These are phyloP conservation scores for Neodiprion pinetum DNA, from an alignment of 1,140 invertebrate species.

Conservation along the genomic window DNA sequence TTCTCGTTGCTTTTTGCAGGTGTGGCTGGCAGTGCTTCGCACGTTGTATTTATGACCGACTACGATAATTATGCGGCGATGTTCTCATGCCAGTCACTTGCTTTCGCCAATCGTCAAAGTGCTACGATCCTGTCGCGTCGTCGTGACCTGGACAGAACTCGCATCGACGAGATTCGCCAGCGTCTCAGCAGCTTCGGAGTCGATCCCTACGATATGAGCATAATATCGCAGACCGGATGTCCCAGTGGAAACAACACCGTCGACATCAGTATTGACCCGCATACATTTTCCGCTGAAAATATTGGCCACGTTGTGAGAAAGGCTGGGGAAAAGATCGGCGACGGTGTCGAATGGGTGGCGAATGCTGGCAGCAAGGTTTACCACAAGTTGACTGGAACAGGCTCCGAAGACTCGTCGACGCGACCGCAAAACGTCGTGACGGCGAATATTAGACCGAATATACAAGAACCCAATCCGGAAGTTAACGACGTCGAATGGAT, in stretches of 20 bases:
- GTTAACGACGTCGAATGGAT: conserved; percentile 60
- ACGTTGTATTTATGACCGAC: conserved; percentile 78
- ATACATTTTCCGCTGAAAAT: conserved; percentile 76
- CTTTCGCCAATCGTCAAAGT: conserved; percentile 76
- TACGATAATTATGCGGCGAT: conserved; percentile 78
- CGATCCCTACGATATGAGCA: conserved; percentile 77
- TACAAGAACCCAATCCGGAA: conserved; percentile 38
- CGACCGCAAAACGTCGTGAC: conserved; percentile 27
- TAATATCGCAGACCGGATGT: conserved; percentile 75
- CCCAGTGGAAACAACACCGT: conserved; percentile 66
- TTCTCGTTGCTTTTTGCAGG: conserved; percentile 54
- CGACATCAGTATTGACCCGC: conserved; percentile 76
- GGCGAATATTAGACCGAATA: conserved; percentile 12
- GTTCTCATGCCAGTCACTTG: conserved; percentile 81
- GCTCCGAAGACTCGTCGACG: neutral
- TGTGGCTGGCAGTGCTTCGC: conserved; percentile 76
- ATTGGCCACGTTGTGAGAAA: conserved; percentile 74
- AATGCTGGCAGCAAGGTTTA: conserved; percentile 65
- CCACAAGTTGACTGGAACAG: conserved; percentile 56
- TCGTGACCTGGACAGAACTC: conserved; percentile 71
- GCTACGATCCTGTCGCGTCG: conserved; percentile 79
- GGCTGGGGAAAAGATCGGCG: conserved; percentile 75
- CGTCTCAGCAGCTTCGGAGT: conserved; percentile 69
- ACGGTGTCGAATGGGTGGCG: conserved; percentile 67
- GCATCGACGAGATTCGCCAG: conserved; percentile 72